A percentile compares a stretch with the other conserved stretches of the same genome.
These are phyloP conservation scores for Euleptes europaea DNA, from an alignment of 2,113 vertebrate genomes.

Conservation along the genomic window DNA sequence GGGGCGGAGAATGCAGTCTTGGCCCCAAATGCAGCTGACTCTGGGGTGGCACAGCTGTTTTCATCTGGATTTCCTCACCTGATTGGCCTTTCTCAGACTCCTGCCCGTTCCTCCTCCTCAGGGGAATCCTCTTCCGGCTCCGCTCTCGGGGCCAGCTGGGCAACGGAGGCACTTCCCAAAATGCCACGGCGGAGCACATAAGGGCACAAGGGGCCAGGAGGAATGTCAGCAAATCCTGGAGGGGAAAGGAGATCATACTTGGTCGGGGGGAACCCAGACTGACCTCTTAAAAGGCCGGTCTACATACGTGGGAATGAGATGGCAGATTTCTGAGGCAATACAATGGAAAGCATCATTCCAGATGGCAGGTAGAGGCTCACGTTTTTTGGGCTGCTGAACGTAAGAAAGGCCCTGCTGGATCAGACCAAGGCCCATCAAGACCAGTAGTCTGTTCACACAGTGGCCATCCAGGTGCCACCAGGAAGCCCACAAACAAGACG, in stretches of 20 bases:
- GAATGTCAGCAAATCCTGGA: constrained; percentile 83
- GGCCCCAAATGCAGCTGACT: background rate
- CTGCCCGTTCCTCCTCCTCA: background rate
- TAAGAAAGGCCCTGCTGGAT: too few relatives aligned
- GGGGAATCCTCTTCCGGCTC: constrained; percentile 7
- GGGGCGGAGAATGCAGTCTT: background rate
- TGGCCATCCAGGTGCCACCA: too few relatives aligned
- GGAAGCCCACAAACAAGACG: too few relatives aligned
- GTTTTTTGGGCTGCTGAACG: too few relatives aligned
- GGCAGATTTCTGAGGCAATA: too few relatives aligned
- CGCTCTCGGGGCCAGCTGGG: background rate
- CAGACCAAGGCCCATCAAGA: too few relatives aligned
- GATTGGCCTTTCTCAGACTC: background rate
- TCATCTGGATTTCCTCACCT: background rate
- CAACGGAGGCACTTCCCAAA: constrained; percentile 64
- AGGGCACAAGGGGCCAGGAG: constrained; percentile 77
- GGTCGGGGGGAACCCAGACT: too few relatives aligned
- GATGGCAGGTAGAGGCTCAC: too few relatives aligned
- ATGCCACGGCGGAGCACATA: constrained; percentile 83
- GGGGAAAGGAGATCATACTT: background rate
- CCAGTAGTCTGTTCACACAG: too few relatives aligned
- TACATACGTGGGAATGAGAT: too few relatives aligned
- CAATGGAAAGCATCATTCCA: too few relatives aligned
- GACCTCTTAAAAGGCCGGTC: too few relatives aligned
- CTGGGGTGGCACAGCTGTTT: background rate